Evolutionary conservation across 2,113 vertebrate species (phyloP).

Genomic region (Fregata magnificens): DNA sequence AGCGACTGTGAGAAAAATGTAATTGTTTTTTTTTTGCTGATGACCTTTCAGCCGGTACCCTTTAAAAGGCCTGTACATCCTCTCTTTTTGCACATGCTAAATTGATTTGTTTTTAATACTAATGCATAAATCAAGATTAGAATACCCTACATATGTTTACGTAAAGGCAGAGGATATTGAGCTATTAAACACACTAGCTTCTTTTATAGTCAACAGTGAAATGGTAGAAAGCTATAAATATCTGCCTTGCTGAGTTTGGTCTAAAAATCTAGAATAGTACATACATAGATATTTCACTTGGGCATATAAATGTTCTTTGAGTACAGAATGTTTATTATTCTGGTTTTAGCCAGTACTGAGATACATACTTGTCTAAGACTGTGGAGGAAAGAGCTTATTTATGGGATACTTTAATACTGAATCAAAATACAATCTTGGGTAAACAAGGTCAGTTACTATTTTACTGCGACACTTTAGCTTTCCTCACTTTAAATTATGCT

Average conservation of each 20-base stretch:
- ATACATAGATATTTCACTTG: neutral
- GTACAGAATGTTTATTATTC: neutral
- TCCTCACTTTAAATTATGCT: neutral
- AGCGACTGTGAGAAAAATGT: neutral
- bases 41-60: neutral
- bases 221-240: neutral
- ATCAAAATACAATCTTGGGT: neutral
- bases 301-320: neutral
- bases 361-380: neutral
- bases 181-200: neutral
- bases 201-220: neutral
- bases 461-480: neutral
- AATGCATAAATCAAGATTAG: neutral
- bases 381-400: neutral
- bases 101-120: neutral
- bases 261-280: neutral
- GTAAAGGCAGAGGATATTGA: neutral
- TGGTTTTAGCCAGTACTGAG: neutral
- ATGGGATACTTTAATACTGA: neutral
- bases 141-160: neutral
- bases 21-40: neutral
- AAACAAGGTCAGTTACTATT: slow-evolving; percentile 26
- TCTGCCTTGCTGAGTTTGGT: neutral
- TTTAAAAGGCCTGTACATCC: neutral
- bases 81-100: neutral